Conservation (phyloP, 2,888 invertebrate genomes). For the Fragum fragum region DNA sequence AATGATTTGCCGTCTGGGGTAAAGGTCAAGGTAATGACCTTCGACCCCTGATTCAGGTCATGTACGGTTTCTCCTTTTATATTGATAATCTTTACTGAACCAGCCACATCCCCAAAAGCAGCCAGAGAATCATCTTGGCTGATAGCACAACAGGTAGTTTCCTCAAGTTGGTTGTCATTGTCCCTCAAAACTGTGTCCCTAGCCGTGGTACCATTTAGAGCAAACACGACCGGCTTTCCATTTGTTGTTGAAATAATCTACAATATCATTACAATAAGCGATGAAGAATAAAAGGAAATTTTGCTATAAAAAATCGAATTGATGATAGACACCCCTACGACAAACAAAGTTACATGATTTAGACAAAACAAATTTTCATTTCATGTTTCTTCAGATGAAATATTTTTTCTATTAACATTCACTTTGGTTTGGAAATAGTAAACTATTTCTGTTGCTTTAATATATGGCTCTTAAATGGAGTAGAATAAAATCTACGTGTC, state of each 20-base stretch:
- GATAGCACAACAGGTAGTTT: conserved; percentile 69
- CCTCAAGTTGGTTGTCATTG: conserved; percentile 74
- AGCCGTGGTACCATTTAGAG: conserved; percentile 50
- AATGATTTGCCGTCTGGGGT: conserved; percentile 71
- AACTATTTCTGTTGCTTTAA: too few relatives aligned
- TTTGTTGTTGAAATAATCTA: conserved; percentile 77
- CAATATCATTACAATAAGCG: too few relatives aligned
- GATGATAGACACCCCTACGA: too few relatives aligned
- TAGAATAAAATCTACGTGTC: too few relatives aligned
- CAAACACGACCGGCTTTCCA: conserved; percentile 75
- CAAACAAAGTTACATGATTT: too few relatives aligned
- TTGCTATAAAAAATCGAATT: too few relatives aligned
- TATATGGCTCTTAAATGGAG: too few relatives aligned
- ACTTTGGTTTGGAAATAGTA: too few relatives aligned
- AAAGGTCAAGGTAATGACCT: conserved; percentile 68
- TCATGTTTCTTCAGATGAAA: too few relatives aligned
- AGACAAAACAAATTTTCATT: too few relatives aligned
- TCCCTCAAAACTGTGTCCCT: conserved; percentile 48
- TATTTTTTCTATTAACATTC: too few relatives aligned
- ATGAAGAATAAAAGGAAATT: too few relatives aligned
- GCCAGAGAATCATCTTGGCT: conserved; percentile 74
- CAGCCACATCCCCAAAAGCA: conserved; percentile 73
- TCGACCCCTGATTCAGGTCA: conserved; percentile 75
- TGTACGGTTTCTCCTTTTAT: conserved; percentile 67
- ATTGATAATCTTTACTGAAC: conserved; percentile 73